These are phyloP conservation scores for Epistrophe eligans DNA, from an alignment of 2,888 invertebrate genomes.

Conservation along the genomic window DNA sequence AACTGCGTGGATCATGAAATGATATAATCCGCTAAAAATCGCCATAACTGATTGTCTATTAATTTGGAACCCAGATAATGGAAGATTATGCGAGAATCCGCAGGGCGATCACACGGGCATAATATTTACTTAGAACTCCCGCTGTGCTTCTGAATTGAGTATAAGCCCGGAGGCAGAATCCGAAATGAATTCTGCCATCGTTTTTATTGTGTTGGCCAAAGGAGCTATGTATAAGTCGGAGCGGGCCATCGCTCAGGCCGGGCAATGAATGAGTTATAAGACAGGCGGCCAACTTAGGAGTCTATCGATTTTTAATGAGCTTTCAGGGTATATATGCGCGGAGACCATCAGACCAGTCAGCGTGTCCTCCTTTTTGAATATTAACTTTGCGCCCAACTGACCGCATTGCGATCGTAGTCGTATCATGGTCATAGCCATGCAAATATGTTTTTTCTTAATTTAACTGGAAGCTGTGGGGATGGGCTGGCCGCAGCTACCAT, in stretches of 20 bases:
- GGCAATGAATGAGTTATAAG: conserved; percentile 75
- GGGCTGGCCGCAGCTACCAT: conserved; percentile 65
- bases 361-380: conserved; percentile 61
- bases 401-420: conserved; percentile 9
- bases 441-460: conserved; percentile 74
- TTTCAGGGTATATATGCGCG: conserved; percentile 65
- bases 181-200: conserved; percentile 84
- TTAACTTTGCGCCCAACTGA: conserved; percentile 47
- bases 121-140: conserved; percentile 86
- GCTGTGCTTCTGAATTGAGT: conserved; percentile 90
- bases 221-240: conserved; percentile 39
- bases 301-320: conserved; percentile 77
- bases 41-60: conserved; percentile 76
- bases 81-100: conserved; percentile 76
- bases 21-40: conserved; percentile 78
- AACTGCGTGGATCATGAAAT: conserved; percentile 62
- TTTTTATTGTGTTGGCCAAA: conserved; percentile 81
- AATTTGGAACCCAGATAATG: conserved; percentile 74
- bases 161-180: conserved; percentile 89
- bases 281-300: conserved; percentile 77
- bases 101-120: conserved; percentile 80
- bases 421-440: conserved; percentile 62
- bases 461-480: conserved; percentile 73
- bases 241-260: conserved; percentile 64
- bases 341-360: conserved; percentile 46